Percentiles rank a stretch among this genome's conserved stretches.
Conservation (phyloP, 2,113 vertebrate species). For the Acanthochromis polyacanthus region DNA sequence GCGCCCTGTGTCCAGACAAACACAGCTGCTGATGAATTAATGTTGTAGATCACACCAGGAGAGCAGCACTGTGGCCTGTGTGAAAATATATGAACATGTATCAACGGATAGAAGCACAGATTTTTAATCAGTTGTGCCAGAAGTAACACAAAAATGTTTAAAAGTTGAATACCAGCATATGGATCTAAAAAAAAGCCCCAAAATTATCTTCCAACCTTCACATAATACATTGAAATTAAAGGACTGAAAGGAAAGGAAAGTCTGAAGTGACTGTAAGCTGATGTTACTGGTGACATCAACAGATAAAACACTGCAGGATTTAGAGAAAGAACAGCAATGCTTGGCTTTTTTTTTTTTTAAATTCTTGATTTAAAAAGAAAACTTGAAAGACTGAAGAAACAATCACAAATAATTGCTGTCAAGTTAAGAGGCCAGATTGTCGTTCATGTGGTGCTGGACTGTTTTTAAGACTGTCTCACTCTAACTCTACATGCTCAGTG, state of each 20-base stretch:
- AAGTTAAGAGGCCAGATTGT: too few species aligned
- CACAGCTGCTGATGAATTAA: conserved; percentile 74
- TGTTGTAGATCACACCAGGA: conserved; percentile 50
- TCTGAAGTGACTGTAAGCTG: not conserved
- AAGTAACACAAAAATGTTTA: conserved; percentile 1
- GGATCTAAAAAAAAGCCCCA: not conserved
- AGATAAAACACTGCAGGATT: not conserved
- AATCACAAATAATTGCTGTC: too few species aligned
- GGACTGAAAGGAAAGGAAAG: too few species aligned
- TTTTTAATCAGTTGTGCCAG: not conserved
- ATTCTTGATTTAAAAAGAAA: too few species aligned
- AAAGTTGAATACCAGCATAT: not conserved
- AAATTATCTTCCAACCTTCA: not conserved
- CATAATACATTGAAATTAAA: not conserved
- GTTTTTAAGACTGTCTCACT: too few species aligned
- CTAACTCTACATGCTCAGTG: too few species aligned
- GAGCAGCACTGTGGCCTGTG: conserved; percentile 8
- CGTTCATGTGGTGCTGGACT: too few species aligned
- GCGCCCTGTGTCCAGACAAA: conserved; percentile 66
- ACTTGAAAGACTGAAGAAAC: too few species aligned
- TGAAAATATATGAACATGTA: conserved; percentile 7
- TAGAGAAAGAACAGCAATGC: too few species aligned
- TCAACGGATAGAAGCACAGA: not conserved
- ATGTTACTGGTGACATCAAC: not conserved
- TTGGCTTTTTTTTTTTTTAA: too few species aligned